Base-by-base conservation (phyloP, 2,888 invertebrate genomes). In the Cryptocheilus praepositus region DNA sequence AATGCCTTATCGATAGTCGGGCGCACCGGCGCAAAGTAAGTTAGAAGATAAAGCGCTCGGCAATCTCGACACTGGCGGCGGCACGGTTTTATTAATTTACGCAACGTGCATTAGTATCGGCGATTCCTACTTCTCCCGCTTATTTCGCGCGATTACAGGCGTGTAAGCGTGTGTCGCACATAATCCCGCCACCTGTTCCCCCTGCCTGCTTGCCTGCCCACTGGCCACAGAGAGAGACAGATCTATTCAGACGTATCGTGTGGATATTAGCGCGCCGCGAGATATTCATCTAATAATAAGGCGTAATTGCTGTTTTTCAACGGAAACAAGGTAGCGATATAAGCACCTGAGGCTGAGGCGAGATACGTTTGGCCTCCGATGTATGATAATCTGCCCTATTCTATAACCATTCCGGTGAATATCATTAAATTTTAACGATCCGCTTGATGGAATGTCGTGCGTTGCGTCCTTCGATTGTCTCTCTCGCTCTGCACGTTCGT, bases 351-450 rank as follows among this genome's bases (percentile, higher is more conserved):
- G 36, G 36, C 36, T 36, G 7, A 4, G 36, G 36, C 16, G 49
- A 49, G 49, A 18, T 4, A 18, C 49, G 36, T 13, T 63, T 71
- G 77, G 70, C 73, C 77, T 76, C 76, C 78, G 68, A 18, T 64
- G 65, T 72, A 79, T 76, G 74, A 78, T 79, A 79, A 78, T 78
- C 72, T 66, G 64, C 69, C 74, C 79, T 76, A 74, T 79, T 79
- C 77, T 75, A 68, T 69, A 75, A 67, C 54, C 73, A 71, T 77
- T 70, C 36, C 71, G 64, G 67, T 66, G 73, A 79, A 77, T 79
- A 77, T 80, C 80, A 69, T 79, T 77, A 79, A 69, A 67, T 70
- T 77, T 77, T 79, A 75, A 79, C 80, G 80, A 79, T 77, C 61
- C 67, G 57, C 67, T 61, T 64, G 36, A 61, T 61, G 73, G 65